These are phyloP conservation scores for Climacteris rufus DNA, from an alignment of 2,113 vertebrate genomes.

Conservation along the genomic window DNA sequence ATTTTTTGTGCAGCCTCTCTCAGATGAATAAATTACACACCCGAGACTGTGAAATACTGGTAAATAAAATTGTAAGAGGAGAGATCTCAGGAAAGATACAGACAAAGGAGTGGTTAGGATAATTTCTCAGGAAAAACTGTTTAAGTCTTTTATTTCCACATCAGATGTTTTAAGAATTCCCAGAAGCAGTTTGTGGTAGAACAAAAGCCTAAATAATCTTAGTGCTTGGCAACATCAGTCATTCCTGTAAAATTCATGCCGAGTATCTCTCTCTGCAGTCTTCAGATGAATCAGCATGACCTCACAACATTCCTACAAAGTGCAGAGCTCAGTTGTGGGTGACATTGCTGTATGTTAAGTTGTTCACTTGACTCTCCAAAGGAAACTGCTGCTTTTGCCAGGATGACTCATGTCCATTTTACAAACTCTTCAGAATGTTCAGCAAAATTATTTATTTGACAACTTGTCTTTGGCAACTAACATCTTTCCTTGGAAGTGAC, in stretches of 20 bases:
- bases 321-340: not conserved
- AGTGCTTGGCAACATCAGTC: not conserved
- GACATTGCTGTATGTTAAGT: accelerated
- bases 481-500: not conserved
- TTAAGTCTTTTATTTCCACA: not conserved
- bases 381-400: not conserved
- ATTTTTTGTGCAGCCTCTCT: not conserved
- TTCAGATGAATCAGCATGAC: not conserved
- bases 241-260: not conserved
- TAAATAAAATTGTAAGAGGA: not conserved
- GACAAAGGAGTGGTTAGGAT: not conserved
- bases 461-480: not conserved
- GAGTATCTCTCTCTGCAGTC: not conserved
- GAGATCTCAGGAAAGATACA: not conserved
- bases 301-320: not conserved
- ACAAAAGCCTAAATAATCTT: not conserved
- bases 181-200: not conserved
- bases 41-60: not conserved
- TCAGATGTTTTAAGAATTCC: not conserved
- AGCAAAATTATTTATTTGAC: not conserved
- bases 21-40: not conserved
- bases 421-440: not conserved
- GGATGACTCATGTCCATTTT: not conserved
- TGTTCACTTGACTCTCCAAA: not conserved
- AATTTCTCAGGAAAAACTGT: not conserved